These are phyloP conservation scores for Tachuris rubrigastra DNA, from an alignment of 2,113 vertebrate species.

Conservation along the genomic window DNA sequence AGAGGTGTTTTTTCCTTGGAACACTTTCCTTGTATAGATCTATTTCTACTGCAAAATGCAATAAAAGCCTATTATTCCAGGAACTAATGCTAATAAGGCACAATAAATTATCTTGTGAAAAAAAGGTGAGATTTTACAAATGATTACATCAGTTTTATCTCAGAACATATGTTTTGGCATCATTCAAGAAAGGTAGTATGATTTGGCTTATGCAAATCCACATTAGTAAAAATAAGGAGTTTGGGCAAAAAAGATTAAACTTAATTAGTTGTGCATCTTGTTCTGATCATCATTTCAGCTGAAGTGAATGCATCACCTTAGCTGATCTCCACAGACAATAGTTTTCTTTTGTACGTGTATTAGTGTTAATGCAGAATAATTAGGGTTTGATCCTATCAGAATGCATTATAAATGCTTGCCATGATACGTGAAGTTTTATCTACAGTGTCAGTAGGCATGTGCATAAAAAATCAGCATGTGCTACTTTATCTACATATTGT, in stretches of 20 bases:
- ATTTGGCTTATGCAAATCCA: neutral
- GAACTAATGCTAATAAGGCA: neutral
- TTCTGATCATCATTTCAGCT: neutral
- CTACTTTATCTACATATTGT: neutral
- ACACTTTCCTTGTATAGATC: neutral
- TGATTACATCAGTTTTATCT: neutral
- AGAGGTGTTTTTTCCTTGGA: neutral
- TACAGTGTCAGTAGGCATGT: neutral
- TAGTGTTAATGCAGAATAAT: neutral
- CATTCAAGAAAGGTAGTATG: neutral
- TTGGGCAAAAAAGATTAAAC: neutral
- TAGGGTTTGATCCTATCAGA: neutral
- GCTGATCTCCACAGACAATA: neutral
- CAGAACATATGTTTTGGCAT: neutral
- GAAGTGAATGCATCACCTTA: neutral
- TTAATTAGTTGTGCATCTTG: conserved; percentile 10
- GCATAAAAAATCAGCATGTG: neutral
- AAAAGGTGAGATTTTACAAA: neutral
- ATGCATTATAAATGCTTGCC: neutral
- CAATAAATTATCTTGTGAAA: neutral
- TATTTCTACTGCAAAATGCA: neutral
- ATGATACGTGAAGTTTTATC: neutral
- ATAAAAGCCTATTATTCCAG: neutral
- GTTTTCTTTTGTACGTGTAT: neutral
- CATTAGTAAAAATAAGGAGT: neutral